phyloP scores from a whole-genome alignment of 2,797 vertebrate species.

The Girardinus metallicus region DNA sequence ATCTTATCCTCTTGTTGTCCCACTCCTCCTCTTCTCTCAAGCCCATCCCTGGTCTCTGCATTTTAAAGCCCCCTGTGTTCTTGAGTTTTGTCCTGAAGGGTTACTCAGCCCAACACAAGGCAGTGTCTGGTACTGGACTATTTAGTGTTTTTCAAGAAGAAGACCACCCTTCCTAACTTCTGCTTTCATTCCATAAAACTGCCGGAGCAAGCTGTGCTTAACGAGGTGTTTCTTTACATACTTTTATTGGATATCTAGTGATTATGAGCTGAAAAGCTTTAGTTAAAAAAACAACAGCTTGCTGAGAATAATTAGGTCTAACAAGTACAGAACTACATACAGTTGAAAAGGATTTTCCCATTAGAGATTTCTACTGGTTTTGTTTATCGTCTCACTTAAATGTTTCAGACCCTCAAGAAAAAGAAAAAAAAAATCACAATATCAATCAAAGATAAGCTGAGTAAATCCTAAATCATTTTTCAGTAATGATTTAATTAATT shows the following conservation, averaged over 20 bases:
- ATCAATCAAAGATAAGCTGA: background rate
- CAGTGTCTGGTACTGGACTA: background rate
- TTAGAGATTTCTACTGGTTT: background rate
- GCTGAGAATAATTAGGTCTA: background rate
- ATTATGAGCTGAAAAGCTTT: background rate
- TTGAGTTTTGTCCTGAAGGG: conserved; percentile 47
- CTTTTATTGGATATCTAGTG: background rate
- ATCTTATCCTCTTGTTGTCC: conserved; percentile 31
- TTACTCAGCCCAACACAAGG: conserved; percentile 5
- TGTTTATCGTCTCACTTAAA: background rate
- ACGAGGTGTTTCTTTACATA: background rate
- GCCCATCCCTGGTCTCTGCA: conserved; percentile 2
- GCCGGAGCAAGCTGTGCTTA: background rate
- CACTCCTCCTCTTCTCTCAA: conserved; percentile 14
- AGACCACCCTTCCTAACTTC: background rate
- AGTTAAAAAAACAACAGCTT: background rate
- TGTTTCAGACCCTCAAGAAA: background rate
- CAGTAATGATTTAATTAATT: background rate
- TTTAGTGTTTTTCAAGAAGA: background rate
- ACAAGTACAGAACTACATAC: background rate
- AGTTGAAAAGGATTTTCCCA: background rate
- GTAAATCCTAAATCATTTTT: background rate
- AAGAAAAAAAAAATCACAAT: background rate
- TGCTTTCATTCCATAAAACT: background rate
- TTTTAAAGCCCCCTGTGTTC: conserved; percentile 33